phyloP scores from a whole-genome alignment of 2,113 vertebrate species.

The Pelmatolapia mariae region DNA sequence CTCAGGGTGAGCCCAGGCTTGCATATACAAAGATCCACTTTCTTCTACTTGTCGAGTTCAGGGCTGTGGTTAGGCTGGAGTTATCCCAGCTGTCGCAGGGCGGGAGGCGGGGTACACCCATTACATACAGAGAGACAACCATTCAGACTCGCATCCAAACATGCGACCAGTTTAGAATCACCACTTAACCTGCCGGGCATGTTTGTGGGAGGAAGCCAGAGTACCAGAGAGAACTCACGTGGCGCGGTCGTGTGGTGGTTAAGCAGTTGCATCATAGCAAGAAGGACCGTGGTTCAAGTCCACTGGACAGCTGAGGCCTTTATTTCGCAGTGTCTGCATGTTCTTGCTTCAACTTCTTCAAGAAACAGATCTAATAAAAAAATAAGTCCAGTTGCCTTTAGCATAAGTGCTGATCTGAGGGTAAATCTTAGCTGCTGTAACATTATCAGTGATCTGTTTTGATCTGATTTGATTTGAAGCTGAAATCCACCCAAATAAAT shows the following conservation, averaged over 20 bases:
- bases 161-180: not conserved
- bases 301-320: not conserved
- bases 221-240: not conserved
- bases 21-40: not conserved
- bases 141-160: not conserved
- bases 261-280: not conserved
- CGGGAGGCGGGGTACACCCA: not conserved
- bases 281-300: not conserved
- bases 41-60: not conserved
- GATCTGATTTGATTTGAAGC: not conserved
- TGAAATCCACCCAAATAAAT: not conserved
- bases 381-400: accelerated
- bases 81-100: not conserved
- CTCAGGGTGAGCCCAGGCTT: not conserved
- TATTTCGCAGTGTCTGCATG: not conserved
- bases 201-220: not conserved
- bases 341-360: not conserved
- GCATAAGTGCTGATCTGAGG: not conserved
- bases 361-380: not conserved
- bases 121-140: not conserved
- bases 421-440: not conserved
- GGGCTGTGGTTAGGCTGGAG: not conserved
- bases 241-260: not conserved
- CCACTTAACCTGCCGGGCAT: not conserved
- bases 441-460: not conserved